Base-by-base conservation (phyloP, 2,888 invertebrate genomes). In the Rhagophthalmus giganteus region DNA sequence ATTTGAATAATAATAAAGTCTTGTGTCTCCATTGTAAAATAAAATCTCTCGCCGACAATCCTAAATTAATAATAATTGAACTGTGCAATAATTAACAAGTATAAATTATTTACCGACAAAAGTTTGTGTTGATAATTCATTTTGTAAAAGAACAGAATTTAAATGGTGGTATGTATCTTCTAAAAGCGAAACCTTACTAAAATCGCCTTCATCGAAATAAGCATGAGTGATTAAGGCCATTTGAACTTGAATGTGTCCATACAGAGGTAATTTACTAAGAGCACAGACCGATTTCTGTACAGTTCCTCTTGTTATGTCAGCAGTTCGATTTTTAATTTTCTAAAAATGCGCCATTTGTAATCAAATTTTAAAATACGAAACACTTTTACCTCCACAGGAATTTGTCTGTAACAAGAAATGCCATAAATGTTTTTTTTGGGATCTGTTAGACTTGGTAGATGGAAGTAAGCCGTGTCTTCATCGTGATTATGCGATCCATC, bases 221-320 rank as follows among this genome's bases (percentile, higher is more conserved):
- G 96, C 96, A 70, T 94, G 88, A 0, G 98, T 98, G 53, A 99
- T 97, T 5, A 98, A 79, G 57, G 94, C 88, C 79, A 99, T 84
- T 78, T 98, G 98, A 57, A 94, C 90, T 71, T 95, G 93, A 50
- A 95, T 87, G 46, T 94, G 87, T 0, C 98, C 98, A 78, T 92
- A 99, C 7, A 98, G 79, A 2, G 98, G 98, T 58, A 89, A 79
- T 49, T 84, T 84, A 66, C 94, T 93, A 46, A 99, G 79, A 10
- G 98, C 93, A 78, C 96, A 96, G 1, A 99, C 97, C 67, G 95
- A 94, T 74, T 99, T 99, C 77, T 98, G 98, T 9, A 99, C 96
- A 2, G 96, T 94, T 66, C 94, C 94, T 62, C 99, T 81, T 0
- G 98, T 99, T 70, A 99, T 93, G 69, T 99, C 97, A 2, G 93